Evolutionary conservation across 2,888 invertebrate species (phyloP).

Genomic region (Cheilosia grossa): DNA sequence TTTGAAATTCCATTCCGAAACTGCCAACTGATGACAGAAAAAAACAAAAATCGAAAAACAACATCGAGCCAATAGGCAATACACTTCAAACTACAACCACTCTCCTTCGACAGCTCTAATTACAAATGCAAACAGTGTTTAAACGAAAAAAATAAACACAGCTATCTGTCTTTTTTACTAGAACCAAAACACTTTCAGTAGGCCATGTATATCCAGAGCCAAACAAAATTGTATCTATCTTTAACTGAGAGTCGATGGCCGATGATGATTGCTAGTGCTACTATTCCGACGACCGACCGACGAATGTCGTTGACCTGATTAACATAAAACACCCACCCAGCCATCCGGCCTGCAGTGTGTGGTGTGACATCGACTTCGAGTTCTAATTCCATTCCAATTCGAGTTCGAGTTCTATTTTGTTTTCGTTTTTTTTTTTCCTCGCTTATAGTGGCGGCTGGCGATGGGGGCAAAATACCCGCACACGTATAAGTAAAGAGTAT

Average conservation of each 20-base stretch:
- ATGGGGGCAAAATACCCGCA: constrained; percentile 24
- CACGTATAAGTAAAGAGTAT: constrained; percentile 9
- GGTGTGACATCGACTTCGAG: constrained; percentile 41
- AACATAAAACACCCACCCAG: constrained; percentile 79
- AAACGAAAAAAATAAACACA: constrained; percentile 3
- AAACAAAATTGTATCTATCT: constrained; percentile 54
- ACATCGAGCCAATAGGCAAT: constrained; percentile 16
- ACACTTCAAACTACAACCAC: constrained; percentile 13
- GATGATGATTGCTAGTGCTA: constrained; percentile 40
- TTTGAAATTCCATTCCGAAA: constrained; percentile 29
- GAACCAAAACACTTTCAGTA: constrained; percentile 50
- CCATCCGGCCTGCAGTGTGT: constrained; percentile 21
- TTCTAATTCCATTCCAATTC: constrained; percentile 49
- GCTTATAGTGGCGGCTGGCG: not conserved
- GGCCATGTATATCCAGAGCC: constrained; percentile 35
- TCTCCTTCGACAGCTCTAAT: constrained; percentile 41
- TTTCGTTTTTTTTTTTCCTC: constrained; percentile 10
- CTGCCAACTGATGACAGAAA: not conserved
- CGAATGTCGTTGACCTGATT: constrained; percentile 80
- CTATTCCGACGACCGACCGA: constrained; percentile 27
- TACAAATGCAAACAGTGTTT: constrained; percentile 57
- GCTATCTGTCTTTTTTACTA: constrained; percentile 25
- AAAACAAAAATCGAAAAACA: not conserved
- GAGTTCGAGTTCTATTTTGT: constrained; percentile 40
- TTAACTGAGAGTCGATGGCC: constrained; percentile 56